Base-by-base conservation (phyloP, 2,113 vertebrate genomes). In the Cryptotis parvus region DNA sequence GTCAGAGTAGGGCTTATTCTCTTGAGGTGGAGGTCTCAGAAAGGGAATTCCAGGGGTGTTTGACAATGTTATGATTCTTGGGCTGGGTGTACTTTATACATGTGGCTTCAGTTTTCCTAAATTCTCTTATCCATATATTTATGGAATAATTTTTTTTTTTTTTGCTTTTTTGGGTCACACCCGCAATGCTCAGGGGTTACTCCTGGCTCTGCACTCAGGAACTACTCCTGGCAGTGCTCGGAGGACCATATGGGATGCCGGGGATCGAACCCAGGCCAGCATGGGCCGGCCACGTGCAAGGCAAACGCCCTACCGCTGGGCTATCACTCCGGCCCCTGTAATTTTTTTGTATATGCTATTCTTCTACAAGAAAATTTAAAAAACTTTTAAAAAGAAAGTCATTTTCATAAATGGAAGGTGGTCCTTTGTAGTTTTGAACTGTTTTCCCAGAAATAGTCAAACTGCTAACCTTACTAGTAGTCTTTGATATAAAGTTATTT, bases 321-420 rank as follows among this genome's bases (percentile, higher is more conserved):
- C n/a, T n/a, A n/a, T n/a, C n/a, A n/a, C n/a, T n/a, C n/a, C n/a
- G n/a, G n/a, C n/a, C n/a, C n/a, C n/a, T 14, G 0, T 26, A 81
- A 35, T 70, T 89, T 76, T 84, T 29, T 82, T 27, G 0, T 68
- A 9, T n/a, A 41, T 69, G 76, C 33, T 73, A 93, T 49, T 89
- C 35, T 82, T 90, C 43, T 18, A 77, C 37, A 63, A 91, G 84
- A 91, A 88, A n/a, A 24, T 58, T 58, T 49, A 43, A 72, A 94
- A 83, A 89, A n/a, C n/a, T n/a, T 29, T 66, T 4, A 26, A 52
- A 86, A 91, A 93, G 74, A 1, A 84, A 73, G 18, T 88, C 55
- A 68, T 43, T 79, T 94, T 92, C 35, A 84, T 49, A 80, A 89
- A 74, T 84, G 80, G 82, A 91, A 91, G 55, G 12, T 35, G 43